A percentile compares a stretch with the other conserved stretches of the same genome.
phyloP scores from a whole-genome alignment of 2,797 vertebrate species.

The Mastacembelus armatus region DNA sequence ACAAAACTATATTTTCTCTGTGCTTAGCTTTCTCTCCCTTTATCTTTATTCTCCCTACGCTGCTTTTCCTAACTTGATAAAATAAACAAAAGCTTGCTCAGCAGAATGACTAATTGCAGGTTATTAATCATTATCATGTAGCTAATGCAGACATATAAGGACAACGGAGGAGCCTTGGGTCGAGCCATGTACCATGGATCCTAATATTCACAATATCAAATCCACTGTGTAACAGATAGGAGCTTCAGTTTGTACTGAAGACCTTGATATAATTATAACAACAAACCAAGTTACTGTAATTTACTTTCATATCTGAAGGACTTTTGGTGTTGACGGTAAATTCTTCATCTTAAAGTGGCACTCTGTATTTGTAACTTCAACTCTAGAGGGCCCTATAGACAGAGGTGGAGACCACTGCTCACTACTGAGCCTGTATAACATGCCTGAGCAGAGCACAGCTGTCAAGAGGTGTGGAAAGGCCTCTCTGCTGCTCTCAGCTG shows the following conservation, averaged over 20 bases:
- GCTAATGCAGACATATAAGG: not conserved
- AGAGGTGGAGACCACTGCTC: constrained; percentile 41
- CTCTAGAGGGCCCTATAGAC: constrained; percentile 56
- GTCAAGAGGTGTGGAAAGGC: constrained; percentile 79
- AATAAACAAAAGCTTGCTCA: constrained; percentile 7
- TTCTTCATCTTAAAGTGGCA: not conserved
- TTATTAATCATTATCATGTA: constrained; percentile 24
- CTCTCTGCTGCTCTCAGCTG: constrained; percentile 76
- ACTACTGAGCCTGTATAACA: constrained; percentile 55
- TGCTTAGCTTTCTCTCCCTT: not conserved
- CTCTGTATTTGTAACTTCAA: constrained; percentile 15
- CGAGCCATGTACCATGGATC: not conserved
- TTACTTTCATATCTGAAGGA: not conserved
- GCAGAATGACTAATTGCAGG: constrained; percentile 18
- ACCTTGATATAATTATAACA: not conserved
- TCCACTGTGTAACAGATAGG: constrained; percentile 23
- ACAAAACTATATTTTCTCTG: not conserved
- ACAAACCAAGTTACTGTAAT: too few species aligned
- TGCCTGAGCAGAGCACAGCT: constrained; percentile 79
- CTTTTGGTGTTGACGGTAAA: not conserved
- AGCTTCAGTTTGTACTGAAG: constrained; percentile 4
- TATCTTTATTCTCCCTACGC: not conserved
- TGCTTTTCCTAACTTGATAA: not conserved
- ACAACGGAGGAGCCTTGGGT: constrained; percentile 7
- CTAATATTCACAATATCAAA: constrained; percentile 27